These are phyloP conservation scores for Elephantulus edwardii DNA, from an alignment of 2,113 vertebrate genomes.

Conservation along the genomic window DNA sequence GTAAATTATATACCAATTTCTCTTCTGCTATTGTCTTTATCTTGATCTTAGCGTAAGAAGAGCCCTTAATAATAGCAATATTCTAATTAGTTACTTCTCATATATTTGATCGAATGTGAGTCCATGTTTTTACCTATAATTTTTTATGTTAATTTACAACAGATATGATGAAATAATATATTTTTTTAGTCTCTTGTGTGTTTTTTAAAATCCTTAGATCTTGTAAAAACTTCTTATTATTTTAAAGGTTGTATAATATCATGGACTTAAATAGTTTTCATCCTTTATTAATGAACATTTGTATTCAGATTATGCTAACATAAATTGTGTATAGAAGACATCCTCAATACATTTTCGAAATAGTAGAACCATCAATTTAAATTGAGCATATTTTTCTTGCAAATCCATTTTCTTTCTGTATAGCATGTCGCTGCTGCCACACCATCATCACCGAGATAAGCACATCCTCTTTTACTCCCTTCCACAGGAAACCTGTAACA, in stretches of 20 bases:
- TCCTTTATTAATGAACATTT: not conserved
- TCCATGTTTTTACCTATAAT: not conserved
- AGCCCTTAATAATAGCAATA: not conserved
- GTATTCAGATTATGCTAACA: not conserved
- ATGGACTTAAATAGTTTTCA: not conserved
- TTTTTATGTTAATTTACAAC: not conserved
- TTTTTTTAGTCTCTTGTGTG: not conserved
- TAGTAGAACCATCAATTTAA: too few species aligned
- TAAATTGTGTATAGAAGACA: not conserved
- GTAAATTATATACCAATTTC: not conserved
- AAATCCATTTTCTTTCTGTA: conserved; percentile 51
- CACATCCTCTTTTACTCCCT: not conserved
- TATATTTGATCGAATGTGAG: not conserved
- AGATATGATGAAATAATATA: not conserved
- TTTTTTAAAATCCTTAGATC: not conserved
- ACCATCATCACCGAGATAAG: not conserved
- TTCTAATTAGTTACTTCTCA: not conserved
- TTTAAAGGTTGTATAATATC: not conserved
- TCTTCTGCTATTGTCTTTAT: not conserved
- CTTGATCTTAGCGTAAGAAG: not conserved
- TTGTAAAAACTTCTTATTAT: not conserved
- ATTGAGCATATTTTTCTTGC: not conserved
- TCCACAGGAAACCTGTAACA: not conserved
- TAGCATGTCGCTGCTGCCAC: conserved; percentile 33
- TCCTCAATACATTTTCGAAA: not conserved